Percentiles rank a stretch among this genome's conserved stretches.
These are phyloP conservation scores for Melanargia galathea DNA, from an alignment of 2,888 invertebrate species.

Conservation along the genomic window DNA sequence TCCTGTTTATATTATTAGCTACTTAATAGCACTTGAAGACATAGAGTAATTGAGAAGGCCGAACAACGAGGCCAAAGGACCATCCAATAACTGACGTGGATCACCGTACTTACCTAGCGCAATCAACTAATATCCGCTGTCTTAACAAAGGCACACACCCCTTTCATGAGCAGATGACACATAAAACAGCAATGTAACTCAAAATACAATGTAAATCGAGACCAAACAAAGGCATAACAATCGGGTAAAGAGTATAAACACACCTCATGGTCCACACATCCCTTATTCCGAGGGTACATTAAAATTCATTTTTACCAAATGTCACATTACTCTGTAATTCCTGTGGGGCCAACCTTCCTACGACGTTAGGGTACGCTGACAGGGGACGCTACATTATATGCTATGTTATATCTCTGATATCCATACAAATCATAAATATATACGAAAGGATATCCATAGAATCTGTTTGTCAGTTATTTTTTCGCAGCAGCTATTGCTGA, in stretches of 20 bases:
- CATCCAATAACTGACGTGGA: no score
- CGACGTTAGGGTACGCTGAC: conserved; percentile 9
- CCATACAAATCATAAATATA: no score
- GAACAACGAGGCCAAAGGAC: no score
- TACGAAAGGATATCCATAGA: no score
- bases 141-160: no score
- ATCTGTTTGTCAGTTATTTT: no score
- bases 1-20: no score
- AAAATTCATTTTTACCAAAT: conserved; percentile 61
- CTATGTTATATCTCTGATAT: background rate
- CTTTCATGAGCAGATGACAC: background rate
- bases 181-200: conserved; percentile 20
- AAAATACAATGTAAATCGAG: conserved; percentile 22
- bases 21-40: no score
- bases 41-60: no score
- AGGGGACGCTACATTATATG: conserved; percentile 26
- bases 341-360: conserved; percentile 36
- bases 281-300: conserved; percentile 47
- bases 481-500: no score
- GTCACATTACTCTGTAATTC: conserved; percentile 53
- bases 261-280: conserved; percentile 35
- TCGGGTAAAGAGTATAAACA: conserved; percentile 25
- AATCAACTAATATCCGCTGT: no score
- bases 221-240: background rate
- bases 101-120: no score